Evolutionary conservation across 1,140 invertebrate species (phyloP).

Genomic region (Halyomorpha halys): DNA sequence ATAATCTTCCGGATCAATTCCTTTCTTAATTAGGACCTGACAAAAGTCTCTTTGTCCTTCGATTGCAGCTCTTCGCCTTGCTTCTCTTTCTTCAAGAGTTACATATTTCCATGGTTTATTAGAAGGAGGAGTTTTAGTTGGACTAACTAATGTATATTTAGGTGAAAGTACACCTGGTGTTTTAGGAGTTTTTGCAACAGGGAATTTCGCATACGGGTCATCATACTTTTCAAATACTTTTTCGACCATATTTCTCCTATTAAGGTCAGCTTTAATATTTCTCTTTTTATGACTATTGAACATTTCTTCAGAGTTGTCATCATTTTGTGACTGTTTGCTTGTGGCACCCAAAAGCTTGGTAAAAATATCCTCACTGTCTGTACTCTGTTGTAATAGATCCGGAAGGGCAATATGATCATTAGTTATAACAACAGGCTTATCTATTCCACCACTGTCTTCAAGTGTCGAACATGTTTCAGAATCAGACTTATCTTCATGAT

Average conservation of each 20-base stretch:
- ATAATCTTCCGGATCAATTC: neutral
- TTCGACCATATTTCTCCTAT: neutral
- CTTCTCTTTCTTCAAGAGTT: neutral
- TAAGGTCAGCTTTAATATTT: neutral
- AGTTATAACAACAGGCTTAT: too few species aligned
- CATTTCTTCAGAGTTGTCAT: neutral
- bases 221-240: neutral
- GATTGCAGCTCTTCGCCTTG: neutral
- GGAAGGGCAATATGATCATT: too few species aligned
- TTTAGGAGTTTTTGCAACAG: neutral
- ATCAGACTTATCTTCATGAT: too few species aligned
- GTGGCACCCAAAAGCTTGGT: too few species aligned
- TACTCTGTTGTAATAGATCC: too few species aligned
- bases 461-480: too few species aligned
- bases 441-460: too few species aligned
- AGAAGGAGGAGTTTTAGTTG: neutral
- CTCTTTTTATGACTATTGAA: neutral
- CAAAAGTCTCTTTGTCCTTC: neutral
- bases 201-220: conserved; percentile 5
- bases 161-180: neutral
- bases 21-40: neutral
- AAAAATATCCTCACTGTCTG: too few species aligned
- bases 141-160: neutral
- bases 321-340: neutral
- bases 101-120: neutral